Evolutionary conservation across 2,113 vertebrate species (phyloP).

Genomic region (Pluvianellus socialis): DNA sequence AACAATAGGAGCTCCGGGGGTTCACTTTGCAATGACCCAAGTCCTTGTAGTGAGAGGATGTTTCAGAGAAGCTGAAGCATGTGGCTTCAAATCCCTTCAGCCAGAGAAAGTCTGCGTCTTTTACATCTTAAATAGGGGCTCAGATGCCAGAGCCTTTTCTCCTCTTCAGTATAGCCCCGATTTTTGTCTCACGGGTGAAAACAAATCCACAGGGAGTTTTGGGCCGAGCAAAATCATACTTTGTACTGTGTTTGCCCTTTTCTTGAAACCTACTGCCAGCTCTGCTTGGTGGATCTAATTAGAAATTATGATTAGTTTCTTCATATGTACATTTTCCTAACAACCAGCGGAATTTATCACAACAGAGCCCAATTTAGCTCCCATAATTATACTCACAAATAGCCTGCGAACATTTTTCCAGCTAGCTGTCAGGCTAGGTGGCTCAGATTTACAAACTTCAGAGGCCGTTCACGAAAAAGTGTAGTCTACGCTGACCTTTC

Average conservation of each 20-base stretch:
- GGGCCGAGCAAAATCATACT: neutral
- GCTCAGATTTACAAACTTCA: neutral
- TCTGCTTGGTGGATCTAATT: neutral
- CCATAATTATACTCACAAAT: neutral
- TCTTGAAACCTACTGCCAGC: neutral
- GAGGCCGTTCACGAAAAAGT: neutral
- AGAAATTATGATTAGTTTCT: neutral
- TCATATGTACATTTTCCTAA: neutral
- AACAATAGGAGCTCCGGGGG: neutral
- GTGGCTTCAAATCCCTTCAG: neutral
- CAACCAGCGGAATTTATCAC: neutral
- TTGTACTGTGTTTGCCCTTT: neutral
- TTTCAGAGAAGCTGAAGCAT: neutral
- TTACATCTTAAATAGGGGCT: fast-evolving
- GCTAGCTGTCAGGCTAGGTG: neutral
- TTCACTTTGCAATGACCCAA: neutral
- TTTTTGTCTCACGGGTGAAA: neutral
- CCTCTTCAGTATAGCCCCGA: neutral
- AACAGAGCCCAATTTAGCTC: neutral
- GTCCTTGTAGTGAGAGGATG: neutral
- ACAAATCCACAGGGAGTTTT: neutral
- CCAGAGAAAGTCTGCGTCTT: neutral
- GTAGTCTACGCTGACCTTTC: neutral
- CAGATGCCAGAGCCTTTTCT: neutral
- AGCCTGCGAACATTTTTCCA: neutral